Evolutionary conservation across 2,797 vertebrate species (phyloP).

Genomic region (Enteromius mattozi): DNA sequence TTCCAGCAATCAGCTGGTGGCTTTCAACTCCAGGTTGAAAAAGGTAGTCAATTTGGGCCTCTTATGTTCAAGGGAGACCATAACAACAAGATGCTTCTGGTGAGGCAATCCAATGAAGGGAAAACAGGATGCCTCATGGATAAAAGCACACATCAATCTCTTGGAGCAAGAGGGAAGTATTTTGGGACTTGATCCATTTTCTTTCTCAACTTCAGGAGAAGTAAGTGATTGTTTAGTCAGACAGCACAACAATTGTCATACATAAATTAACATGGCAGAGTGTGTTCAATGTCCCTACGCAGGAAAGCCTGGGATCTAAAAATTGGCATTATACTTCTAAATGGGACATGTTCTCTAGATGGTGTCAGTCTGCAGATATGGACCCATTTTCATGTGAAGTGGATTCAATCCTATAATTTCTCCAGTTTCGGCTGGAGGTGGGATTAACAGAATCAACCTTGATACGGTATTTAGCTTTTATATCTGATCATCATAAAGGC

Average conservation of each 20-base stretch:
- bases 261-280: neutral
- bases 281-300: neutral
- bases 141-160: neutral
- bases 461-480: neutral
- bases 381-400: too few species aligned
- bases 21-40: slow-evolving; percentile 1
- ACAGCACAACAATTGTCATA: neutral
- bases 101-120: neutral
- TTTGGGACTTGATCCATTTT: neutral
- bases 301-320: neutral
- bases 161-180: neutral
- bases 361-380: too few species aligned
- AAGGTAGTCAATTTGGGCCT: neutral
- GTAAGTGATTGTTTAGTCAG: neutral
- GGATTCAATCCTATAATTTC: too few species aligned
- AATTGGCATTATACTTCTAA: too few species aligned
- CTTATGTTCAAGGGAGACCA: neutral
- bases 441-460: neutral
- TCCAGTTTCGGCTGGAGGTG: too few species aligned
- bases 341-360: too few species aligned
- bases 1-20: neutral
- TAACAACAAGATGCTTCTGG: neutral
- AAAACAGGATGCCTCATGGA: neutral
- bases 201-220: neutral
- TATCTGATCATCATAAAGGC: neutral